Evolutionary conservation across 1,140 invertebrate genomes (phyloP).

Genomic region (Frieseomelitta varia): DNA sequence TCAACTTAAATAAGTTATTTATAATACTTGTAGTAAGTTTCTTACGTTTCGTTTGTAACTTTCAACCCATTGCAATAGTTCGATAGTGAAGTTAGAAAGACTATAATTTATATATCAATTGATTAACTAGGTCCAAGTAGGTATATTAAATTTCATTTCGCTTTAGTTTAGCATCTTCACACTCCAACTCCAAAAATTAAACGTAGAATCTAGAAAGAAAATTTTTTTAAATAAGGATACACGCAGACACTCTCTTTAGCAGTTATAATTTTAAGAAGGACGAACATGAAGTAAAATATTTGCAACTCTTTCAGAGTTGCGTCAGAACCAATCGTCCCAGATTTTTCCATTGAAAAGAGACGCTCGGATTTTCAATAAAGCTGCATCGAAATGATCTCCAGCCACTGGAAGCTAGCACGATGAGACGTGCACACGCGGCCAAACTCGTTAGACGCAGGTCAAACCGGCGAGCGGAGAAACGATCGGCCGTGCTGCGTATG

Average conservation of each 20-base stretch:
- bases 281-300: background rate
- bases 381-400: background rate
- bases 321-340: too few species aligned
- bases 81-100: background rate
- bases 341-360: background rate
- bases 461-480: slow-evolving; percentile 20
- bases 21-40: background rate
- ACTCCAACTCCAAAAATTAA: too few species aligned
- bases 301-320: background rate
- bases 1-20: too few species aligned
- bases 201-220: background rate
- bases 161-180: background rate
- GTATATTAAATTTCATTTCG: background rate
- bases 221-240: background rate
- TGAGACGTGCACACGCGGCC: background rate
- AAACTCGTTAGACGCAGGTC: slow-evolving; percentile 38
- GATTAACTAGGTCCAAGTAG: too few species aligned
- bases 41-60: too few species aligned
- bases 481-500: background rate
- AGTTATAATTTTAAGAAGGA: background rate
- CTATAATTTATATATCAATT: background rate
- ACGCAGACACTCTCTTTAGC: background rate
- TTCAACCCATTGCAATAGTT: background rate
- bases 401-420: slow-evolving; percentile 28
- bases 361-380: background rate